Percentiles rank a stretch among this genome's conserved stretches.
Conservation (phyloP, 2,888 invertebrate genomes). For the Xestia c-nigrum region DNA sequence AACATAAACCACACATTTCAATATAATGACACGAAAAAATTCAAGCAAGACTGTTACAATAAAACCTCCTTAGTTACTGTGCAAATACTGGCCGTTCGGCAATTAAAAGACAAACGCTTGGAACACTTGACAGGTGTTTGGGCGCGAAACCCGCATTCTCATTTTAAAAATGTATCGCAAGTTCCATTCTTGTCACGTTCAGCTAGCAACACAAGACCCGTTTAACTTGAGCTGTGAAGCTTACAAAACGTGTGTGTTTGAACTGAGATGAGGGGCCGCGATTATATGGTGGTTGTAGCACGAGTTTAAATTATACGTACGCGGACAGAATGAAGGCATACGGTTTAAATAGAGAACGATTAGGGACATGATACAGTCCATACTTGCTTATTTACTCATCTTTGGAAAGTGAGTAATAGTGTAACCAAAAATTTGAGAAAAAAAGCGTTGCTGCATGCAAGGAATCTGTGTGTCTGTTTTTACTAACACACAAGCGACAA, state of each 20-base stretch:
- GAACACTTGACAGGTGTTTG: slow-evolving; percentile 82
- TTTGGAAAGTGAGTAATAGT: background rate
- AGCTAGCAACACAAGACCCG: slow-evolving; percentile 67
- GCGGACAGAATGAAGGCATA: slow-evolving; percentile 69
- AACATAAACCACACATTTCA: slow-evolving; percentile 7
- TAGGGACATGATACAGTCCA: slow-evolving; percentile 52
- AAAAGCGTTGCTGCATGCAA: background rate
- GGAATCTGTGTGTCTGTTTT: background rate
- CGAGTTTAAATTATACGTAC: slow-evolving; percentile 70
- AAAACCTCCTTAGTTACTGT: slow-evolving; percentile 57
- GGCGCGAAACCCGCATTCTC: slow-evolving; percentile 83
- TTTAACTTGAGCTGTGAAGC: slow-evolving; percentile 65
- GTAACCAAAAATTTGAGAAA: background rate
- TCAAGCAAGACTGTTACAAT: slow-evolving; percentile 44
- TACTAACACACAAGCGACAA: background rate
- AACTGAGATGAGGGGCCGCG: slow-evolving; percentile 44
- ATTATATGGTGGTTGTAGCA: slow-evolving; percentile 59
- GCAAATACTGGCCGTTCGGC: slow-evolving; percentile 67
- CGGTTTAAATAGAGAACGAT: slow-evolving; percentile 58
- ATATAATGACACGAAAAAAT: slow-evolving; percentile 16
- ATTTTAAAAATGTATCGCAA: slow-evolving; percentile 75
- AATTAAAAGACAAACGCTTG: slow-evolving; percentile 71
- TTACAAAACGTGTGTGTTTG: slow-evolving; percentile 62
- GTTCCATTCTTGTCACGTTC: slow-evolving; percentile 81
- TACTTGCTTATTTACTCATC: slow-evolving; percentile 46